Evolutionary conservation across 2,113 vertebrate species (phyloP).

Genomic region (Platanista minor): DNA sequence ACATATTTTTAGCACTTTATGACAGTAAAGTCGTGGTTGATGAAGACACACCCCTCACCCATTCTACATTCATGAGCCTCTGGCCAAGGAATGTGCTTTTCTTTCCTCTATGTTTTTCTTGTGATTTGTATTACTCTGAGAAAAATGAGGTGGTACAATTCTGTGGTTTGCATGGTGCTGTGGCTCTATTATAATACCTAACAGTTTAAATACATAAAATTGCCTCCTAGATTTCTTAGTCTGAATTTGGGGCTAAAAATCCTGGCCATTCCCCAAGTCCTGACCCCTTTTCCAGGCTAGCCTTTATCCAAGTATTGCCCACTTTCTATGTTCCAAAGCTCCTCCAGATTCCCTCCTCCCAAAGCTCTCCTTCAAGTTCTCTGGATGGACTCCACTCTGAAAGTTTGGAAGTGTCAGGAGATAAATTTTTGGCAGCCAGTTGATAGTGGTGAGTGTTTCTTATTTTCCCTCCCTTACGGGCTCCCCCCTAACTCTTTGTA

Average conservation of each 20-base stretch:
- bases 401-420: background rate
- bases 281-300: background rate
- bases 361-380: background rate
- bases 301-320: background rate
- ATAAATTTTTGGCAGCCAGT: background rate
- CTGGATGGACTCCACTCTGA: background rate
- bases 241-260: background rate
- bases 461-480: background rate
- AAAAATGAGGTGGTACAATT: background rate
- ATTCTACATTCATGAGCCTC: background rate
- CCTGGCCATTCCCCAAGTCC: background rate
- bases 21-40: background rate
- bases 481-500: background rate
- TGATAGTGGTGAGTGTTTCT: background rate
- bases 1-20: conserved; percentile 8
- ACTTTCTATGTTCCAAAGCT: background rate
- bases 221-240: background rate
- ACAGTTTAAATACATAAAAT: conserved; percentile 34
- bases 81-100: background rate
- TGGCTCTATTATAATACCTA: background rate
- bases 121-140: background rate
- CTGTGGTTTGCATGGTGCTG: background rate
- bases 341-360: background rate
- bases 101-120: background rate
- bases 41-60: background rate